These are phyloP conservation scores for Athrips mouffetella DNA, from an alignment of 2,888 invertebrate species.

Conservation along the genomic window DNA sequence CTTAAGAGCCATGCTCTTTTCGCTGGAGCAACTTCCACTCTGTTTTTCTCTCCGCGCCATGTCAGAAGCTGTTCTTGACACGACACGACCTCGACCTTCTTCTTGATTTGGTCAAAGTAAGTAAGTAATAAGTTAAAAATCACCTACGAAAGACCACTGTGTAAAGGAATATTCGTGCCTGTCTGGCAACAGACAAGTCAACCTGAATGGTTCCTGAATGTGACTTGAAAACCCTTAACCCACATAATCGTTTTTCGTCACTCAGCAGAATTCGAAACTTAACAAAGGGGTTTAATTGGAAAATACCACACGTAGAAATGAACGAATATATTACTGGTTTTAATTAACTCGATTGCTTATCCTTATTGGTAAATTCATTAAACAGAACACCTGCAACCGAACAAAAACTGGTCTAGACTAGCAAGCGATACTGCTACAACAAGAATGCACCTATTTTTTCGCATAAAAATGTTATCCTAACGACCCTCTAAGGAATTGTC, in stretches of 20 bases:
- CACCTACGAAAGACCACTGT: too few species aligned
- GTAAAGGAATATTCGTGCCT: slow-evolving; percentile 28
- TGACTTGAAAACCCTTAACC: neutral
- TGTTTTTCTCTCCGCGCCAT: too few species aligned
- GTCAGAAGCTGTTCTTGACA: too few species aligned
- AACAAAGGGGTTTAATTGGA: too few species aligned
- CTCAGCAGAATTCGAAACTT: neutral
- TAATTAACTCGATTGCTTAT: neutral
- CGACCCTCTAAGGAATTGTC: slow-evolving; percentile 35
- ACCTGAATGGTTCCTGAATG: slow-evolving; percentile 16
- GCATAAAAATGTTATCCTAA: slow-evolving; percentile 36
- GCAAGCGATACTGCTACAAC: slow-evolving; percentile 28
- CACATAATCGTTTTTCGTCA: neutral
- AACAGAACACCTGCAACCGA: slow-evolving; percentile 49
- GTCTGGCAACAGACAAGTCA: slow-evolving; percentile 20
- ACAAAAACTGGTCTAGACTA: slow-evolving; percentile 68
- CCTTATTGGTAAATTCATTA: slow-evolving; percentile 26
- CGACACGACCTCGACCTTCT: too few species aligned
- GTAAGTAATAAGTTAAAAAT: too few species aligned
- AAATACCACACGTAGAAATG: too few species aligned
- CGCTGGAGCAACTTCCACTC: too few species aligned
- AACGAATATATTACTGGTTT: too few species aligned
- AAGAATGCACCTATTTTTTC: slow-evolving; percentile 34
- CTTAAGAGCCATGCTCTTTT: too few species aligned
- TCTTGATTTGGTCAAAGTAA: too few species aligned